phyloP scores from a whole-genome alignment of 2,113 vertebrate species.

The Herpailurus yagouaroundi region DNA sequence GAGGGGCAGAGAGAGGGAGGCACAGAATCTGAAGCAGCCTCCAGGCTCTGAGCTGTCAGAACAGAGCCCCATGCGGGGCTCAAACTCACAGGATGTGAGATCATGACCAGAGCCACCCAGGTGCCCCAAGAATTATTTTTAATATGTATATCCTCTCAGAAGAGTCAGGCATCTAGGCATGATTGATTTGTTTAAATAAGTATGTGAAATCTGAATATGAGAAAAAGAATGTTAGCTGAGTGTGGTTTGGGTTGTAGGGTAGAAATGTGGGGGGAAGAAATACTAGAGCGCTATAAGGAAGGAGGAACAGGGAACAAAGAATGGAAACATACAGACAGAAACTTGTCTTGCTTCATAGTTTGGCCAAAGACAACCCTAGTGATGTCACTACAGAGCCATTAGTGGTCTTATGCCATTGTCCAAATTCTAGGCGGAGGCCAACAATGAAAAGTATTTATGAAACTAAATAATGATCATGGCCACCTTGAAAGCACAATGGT shows the following conservation, averaged over 20 bases:
- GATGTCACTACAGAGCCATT: not conserved
- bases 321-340: not conserved
- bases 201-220: not conserved
- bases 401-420: not conserved
- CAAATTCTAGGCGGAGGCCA: not conserved
- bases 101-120: no score
- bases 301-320: not conserved
- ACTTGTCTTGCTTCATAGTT: not conserved
- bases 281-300: no score
- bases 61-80: no score
- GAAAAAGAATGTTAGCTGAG: not conserved
- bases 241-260: not conserved
- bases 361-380: not conserved
- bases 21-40: no score
- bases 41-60: no score
- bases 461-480: not conserved
- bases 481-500: not conserved
- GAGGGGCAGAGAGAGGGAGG: no score
- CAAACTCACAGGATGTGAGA: no score
- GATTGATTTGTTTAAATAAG: not conserved
- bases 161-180: not conserved
- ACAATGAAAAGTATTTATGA: not conserved
- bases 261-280: not conserved
- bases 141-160: not conserved
- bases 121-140: not conserved